A percentile compares a stretch with the other conserved stretches of the same genome.
Conservation (phyloP, 2,888 invertebrate genomes). For the Yponomeuta plumbellus region DNA sequence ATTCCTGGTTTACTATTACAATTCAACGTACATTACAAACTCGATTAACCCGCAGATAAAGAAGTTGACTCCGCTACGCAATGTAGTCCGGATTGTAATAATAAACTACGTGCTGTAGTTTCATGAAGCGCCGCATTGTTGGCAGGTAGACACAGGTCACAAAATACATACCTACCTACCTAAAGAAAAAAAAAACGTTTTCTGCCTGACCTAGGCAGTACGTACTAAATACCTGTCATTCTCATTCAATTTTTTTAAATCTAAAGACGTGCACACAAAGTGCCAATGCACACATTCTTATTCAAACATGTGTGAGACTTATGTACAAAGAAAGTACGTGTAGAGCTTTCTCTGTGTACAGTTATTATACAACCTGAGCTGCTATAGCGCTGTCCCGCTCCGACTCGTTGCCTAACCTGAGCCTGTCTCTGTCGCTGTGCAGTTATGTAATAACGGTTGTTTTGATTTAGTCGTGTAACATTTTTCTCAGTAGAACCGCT, state of each 20-base stretch:
- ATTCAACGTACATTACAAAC: too few species aligned
- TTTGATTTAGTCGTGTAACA: conserved; percentile 68
- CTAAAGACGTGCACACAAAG: conserved; percentile 60
- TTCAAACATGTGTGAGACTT: conserved; percentile 40
- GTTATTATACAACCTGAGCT: conserved; percentile 60
- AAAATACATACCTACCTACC: too few species aligned
- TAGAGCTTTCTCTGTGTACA: conserved; percentile 69
- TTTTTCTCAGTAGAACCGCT: conserved; percentile 63
- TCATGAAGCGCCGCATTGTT: too few species aligned
- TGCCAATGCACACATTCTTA: conserved; percentile 28
- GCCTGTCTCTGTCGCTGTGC: conserved; percentile 49
- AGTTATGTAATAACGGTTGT: conserved; percentile 75
- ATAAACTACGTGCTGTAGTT: too few species aligned
- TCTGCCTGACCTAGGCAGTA: too few species aligned
- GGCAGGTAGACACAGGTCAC: too few species aligned
- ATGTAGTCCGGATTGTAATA: too few species aligned
- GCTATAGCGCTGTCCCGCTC: conserved; percentile 46
- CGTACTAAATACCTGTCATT: too few species aligned
- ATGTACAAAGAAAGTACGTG: conserved; percentile 65
- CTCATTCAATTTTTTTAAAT: conserved; percentile 30
- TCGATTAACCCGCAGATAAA: too few species aligned
- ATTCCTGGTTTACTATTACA: too few species aligned
- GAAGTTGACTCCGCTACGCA: too few species aligned
- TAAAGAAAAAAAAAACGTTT: too few species aligned
- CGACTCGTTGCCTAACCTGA: conserved; percentile 30